A percentile compares a stretch with the other conserved stretches of the same genome.
Evolutionary conservation across 2,888 invertebrate species (phyloP).

Genomic region (Gymnocheta viridis): DNA sequence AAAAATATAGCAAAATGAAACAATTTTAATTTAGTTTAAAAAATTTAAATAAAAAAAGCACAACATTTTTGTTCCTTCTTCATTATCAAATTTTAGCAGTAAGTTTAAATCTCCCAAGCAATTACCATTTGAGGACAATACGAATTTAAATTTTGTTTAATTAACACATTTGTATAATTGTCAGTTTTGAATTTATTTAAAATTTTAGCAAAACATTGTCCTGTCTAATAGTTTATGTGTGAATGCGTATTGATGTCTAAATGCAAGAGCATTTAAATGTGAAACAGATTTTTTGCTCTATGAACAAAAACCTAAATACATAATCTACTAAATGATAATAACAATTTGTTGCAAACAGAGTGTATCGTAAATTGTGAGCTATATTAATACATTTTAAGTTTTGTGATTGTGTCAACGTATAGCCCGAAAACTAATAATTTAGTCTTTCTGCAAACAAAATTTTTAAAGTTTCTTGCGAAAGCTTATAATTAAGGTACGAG

Average conservation of each 20-base stretch:
- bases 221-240: neutral
- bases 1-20: neutral
- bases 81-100: neutral
- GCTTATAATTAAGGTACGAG: too few species aligned
- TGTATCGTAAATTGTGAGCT: neutral
- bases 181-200: constrained; percentile 20
- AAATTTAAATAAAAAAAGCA: neutral
- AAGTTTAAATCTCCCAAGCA: constrained; percentile 17
- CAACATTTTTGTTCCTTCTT: neutral
- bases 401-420: too few species aligned
- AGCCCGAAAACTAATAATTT: too few species aligned
- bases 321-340: neutral
- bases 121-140: constrained; percentile 20
- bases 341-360: neutral
- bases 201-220: neutral
- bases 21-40: neutral
- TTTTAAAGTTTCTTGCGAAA: too few species aligned
- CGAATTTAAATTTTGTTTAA: constrained; percentile 40
- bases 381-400: too few species aligned
- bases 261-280: neutral
- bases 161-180: constrained; percentile 40
- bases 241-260: neutral
- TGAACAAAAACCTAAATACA: neutral
- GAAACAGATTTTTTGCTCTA: neutral
- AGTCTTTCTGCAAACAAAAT: too few species aligned